Conservation (phyloP, 1,140 invertebrate genomes). For the Cyrtorhinus lividipennis region DNA sequence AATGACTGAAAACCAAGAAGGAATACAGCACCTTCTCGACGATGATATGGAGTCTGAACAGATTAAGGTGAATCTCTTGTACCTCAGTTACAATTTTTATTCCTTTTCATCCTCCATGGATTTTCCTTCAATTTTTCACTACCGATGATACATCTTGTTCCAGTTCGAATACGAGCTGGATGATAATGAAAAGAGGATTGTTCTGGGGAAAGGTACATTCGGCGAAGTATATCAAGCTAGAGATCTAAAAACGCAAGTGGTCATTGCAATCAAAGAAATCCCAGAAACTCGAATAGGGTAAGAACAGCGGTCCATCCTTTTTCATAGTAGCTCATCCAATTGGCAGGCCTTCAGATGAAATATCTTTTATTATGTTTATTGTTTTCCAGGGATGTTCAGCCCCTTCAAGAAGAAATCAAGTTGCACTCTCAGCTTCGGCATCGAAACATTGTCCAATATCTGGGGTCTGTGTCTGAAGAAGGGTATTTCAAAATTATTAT, state of each 20-base stretch:
- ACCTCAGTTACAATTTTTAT: too few relatives aligned
- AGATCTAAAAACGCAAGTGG: constrained; percentile 86
- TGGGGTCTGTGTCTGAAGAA: constrained; percentile 87
- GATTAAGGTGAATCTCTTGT: constrained; percentile 53
- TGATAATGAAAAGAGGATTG: constrained; percentile 69
- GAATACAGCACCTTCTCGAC: constrained; percentile 69
- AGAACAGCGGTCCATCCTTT: too few relatives aligned
- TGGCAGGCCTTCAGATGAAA: too few relatives aligned
- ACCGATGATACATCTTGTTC: constrained; percentile 23
- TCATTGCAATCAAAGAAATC: constrained; percentile 96
- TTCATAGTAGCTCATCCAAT: too few relatives aligned
- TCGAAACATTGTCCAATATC: constrained; percentile 94
- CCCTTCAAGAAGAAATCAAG: constrained; percentile 95
- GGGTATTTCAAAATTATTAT: constrained; percentile 98
- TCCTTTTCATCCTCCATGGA: too few relatives aligned
- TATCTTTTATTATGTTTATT: background rate
- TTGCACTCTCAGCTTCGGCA: constrained; percentile 92
- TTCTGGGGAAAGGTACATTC: constrained; percentile 92
- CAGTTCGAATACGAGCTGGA: constrained; percentile 95
- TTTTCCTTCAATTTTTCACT: too few relatives aligned
- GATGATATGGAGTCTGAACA: constrained; percentile 50
- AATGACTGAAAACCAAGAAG: constrained; percentile 72
- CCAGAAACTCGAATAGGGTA: constrained; percentile 84
- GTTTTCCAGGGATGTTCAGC: constrained; percentile 70
- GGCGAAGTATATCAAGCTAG: constrained; percentile 89